Evolutionary conservation across 2,888 invertebrate genomes (phyloP).

Genomic region (Rhodophaea formosa): DNA sequence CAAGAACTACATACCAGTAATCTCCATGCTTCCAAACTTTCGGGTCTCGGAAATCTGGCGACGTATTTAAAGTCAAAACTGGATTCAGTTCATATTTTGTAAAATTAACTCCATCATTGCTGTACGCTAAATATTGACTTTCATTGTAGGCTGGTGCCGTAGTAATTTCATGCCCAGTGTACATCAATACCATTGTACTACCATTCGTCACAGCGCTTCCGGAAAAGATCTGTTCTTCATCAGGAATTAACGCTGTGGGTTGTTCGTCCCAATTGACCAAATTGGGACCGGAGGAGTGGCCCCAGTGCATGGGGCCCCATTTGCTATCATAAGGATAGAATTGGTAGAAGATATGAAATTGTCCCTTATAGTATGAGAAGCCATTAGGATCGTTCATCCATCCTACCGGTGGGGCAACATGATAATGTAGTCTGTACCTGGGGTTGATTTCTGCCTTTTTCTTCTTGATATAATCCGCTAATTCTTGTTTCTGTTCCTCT

Average conservation of each 20-base stretch:
- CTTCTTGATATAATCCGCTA: slow-evolving; percentile 59
- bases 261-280: slow-evolving; percentile 73
- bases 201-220: slow-evolving; percentile 68
- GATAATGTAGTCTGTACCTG: slow-evolving; percentile 62
- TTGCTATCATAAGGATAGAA: slow-evolving; percentile 70
- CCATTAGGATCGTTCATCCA: slow-evolving; percentile 83
- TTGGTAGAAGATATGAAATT: slow-evolving; percentile 79
- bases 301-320: slow-evolving; percentile 81
- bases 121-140: slow-evolving; percentile 65
- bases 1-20: slow-evolving; percentile 67
- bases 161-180: slow-evolving; percentile 52
- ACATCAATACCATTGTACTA: slow-evolving; percentile 59
- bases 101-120: slow-evolving; percentile 65
- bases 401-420: slow-evolving; percentile 67
- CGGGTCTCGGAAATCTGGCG: slow-evolving; percentile 75
- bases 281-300: slow-evolving; percentile 69
- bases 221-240: slow-evolving; percentile 68
- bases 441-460: slow-evolving; percentile 56
- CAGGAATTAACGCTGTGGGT: slow-evolving; percentile 74
- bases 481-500: slow-evolving; percentile 22
- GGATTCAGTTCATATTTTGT: slow-evolving; percentile 67
- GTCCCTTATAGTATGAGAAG: slow-evolving; percentile 71
- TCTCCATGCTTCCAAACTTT: slow-evolving; percentile 69
- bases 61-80: slow-evolving; percentile 59
- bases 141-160: slow-evolving; percentile 52